Base-by-base conservation (phyloP, 2,113 vertebrate species). In the Mormoops blainvillei region DNA sequence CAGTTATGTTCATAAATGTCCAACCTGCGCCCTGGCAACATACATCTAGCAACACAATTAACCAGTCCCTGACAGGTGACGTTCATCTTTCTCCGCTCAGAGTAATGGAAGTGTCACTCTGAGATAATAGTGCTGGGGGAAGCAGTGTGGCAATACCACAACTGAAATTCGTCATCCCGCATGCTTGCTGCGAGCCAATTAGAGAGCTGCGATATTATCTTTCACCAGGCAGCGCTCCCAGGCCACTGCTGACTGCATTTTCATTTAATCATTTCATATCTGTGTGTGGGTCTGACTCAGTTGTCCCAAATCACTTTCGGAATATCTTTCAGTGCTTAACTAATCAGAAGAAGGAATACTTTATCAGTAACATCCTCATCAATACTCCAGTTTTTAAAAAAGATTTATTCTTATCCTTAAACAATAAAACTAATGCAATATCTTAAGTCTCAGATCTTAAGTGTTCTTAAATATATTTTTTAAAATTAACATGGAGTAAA, bases 41-140 rank as follows among this genome's bases (percentile, higher is more conserved):
- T 99, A 99, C 99, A 99, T 99, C 99, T 99, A 99, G 99, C 99
- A 98, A 98, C 98, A 99, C 99, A 99, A 99, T 99, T 99, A 99
- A 99, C 99, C 98, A 99, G 98, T 97, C 97, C 93, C 97, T 99
- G 99, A 99, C 99, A 99, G 99, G 98, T 99, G 98, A 99, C 98
- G 99, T 99, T 99, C 99, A 99, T 99, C 99, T 99, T 99, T 99
- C 98, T 98, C 98, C 73, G 90, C 98, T 98, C 98, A 99, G 99
- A 99, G 99, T 99, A 99, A 99, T 99, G 99, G 99, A 98, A 98
- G 99, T 99, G 99, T 99, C 99, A 99, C 98, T 98, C 98, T 97
- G 98, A 99, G 99, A 99, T 99, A 99, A 99, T 99, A 98, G 99
- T 98, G 98, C 98, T 98, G 98, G 98, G 98, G 98, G 98, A 98